Conservation (phyloP, 2,113 vertebrate species). For the Eira barbara region DNA sequence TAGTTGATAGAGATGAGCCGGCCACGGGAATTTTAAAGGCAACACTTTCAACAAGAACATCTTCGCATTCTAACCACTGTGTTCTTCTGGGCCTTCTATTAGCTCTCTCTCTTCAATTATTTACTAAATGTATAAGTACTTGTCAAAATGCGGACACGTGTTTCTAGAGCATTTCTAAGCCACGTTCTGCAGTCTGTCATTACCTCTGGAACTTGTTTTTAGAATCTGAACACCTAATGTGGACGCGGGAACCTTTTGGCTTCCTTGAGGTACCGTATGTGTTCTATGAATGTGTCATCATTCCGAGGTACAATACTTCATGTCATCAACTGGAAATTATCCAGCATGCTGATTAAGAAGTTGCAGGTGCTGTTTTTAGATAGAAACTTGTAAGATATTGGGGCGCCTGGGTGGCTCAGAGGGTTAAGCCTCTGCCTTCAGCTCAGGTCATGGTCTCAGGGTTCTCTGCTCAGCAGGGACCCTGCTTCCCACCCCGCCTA, state of each 20-base stretch:
- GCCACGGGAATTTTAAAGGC: not conserved
- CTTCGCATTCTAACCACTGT: conserved; percentile 1
- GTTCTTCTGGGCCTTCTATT: not conserved
- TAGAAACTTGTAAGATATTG: not conserved
- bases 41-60: not conserved
- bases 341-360: not conserved
- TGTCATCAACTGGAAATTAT: conserved; percentile 4
- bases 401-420: too few relatives aligned
- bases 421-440: too few relatives aligned
- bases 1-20: not conserved
- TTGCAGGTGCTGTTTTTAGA: not conserved
- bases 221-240: conserved; percentile 37
- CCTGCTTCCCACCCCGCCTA: too few relatives aligned
- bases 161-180: conserved; percentile 57
- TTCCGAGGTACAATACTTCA: not conserved
- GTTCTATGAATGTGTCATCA: not conserved
- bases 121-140: conserved; percentile 63
- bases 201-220: conserved; percentile 48
- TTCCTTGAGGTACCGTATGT: not conserved
- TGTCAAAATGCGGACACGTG: conserved; percentile 48
- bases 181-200: conserved; percentile 37
- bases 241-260: conserved; percentile 11
- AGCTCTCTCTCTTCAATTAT: conserved; percentile 69
- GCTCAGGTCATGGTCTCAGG: too few relatives aligned
- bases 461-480: too few relatives aligned